These are phyloP conservation scores for Eudemis profundana DNA, from an alignment of 2,888 invertebrate genomes.

Conservation along the genomic window DNA sequence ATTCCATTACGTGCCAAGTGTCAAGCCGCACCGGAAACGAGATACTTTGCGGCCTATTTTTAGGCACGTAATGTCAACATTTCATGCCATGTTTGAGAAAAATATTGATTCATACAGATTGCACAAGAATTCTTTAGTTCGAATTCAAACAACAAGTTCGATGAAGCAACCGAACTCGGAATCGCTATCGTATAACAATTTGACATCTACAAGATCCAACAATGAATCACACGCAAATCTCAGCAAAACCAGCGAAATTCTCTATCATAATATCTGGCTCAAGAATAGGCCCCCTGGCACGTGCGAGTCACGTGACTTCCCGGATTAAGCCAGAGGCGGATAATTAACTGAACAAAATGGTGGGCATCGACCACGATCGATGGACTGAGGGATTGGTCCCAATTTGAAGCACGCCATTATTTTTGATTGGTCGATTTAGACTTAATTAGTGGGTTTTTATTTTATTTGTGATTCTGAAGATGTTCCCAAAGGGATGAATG, in stretches of 20 bases:
- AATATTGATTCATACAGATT: too few relatives aligned
- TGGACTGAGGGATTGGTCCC: slow-evolving; percentile 48
- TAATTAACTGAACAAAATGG: slow-evolving; percentile 84
- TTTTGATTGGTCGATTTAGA: slow-evolving; percentile 50
- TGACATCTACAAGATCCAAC: slow-evolving; percentile 10
- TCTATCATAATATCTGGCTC: slow-evolving; percentile 48
- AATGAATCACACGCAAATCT: slow-evolving; percentile 26
- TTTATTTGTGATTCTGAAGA: slow-evolving; percentile 5
- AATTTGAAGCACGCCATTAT: slow-evolving; percentile 56
- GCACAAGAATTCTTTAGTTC: too few relatives aligned
- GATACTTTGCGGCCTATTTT: too few relatives aligned
- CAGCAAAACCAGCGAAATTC: slow-evolving; percentile 32
- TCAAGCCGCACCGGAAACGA: too few relatives aligned
- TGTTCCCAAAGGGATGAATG: not conserved
- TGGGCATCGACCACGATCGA: slow-evolving; percentile 70
- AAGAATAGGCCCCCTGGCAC: slow-evolving; percentile 69
- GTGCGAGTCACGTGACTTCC: slow-evolving; percentile 81
- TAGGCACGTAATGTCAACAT: too few relatives aligned
- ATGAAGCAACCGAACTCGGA: too few relatives aligned
- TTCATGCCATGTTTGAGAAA: too few relatives aligned
- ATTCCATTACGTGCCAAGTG: too few relatives aligned
- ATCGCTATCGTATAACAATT: slow-evolving; percentile 9
- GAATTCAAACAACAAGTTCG: too few relatives aligned
- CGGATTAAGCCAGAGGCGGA: slow-evolving; percentile 79
- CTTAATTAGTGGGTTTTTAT: slow-evolving; percentile 46